Percentiles rank a stretch among this genome's conserved stretches.
phyloP scores from a whole-genome alignment of 2,888 invertebrate genomes.

The Parnassius glacialis region DNA sequence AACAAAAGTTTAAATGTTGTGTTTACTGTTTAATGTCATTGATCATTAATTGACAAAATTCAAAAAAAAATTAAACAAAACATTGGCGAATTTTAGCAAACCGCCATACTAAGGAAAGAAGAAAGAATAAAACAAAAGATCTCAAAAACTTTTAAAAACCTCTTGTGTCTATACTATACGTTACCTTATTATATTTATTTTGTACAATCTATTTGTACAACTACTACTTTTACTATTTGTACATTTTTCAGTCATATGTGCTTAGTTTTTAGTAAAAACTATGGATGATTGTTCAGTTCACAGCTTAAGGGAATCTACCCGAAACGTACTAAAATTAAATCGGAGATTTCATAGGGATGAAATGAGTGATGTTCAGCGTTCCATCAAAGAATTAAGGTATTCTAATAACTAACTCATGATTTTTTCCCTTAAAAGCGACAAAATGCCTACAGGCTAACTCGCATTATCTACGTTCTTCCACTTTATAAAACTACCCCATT shows the following conservation, averaged over 20 bases:
- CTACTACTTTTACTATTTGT: not conserved
- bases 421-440: not conserved
- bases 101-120: too few relatives aligned
- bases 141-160: too few relatives aligned
- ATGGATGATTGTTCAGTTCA: constrained; percentile 42
- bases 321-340: constrained; percentile 47
- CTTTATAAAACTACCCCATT: too few relatives aligned
- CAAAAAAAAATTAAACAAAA: too few relatives aligned
- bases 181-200: too few relatives aligned
- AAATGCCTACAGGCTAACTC: not conserved
- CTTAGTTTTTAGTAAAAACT: not conserved
- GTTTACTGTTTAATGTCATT: too few relatives aligned
- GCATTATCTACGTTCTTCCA: too few relatives aligned
- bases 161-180: too few relatives aligned
- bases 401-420: not conserved
- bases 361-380: constrained; percentile 49
- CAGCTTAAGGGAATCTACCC: constrained; percentile 50
- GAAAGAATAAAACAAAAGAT: too few relatives aligned
- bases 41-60: too few relatives aligned
- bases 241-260: not conserved
- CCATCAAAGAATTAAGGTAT: constrained; percentile 40
- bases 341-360: constrained; percentile 55
- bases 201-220: not conserved
- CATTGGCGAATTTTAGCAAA: too few relatives aligned
- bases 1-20: too few relatives aligned